Evolutionary conservation across 1,140 invertebrate species (phyloP), one percentile per base, ranked within the genome.

Genomic region (Lethocerus indicus): DNA sequence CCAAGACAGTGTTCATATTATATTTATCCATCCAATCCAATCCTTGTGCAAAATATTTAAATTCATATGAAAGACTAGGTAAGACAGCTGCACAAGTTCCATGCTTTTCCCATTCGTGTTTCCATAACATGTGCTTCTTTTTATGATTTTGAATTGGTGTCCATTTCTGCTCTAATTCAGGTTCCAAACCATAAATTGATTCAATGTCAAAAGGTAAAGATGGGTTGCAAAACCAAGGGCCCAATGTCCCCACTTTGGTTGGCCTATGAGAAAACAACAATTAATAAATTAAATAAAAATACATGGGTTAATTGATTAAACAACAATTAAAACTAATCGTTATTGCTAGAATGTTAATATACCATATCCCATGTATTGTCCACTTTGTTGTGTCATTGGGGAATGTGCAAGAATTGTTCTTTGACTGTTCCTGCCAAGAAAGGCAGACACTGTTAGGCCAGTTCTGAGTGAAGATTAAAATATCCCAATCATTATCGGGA

Each of bases 91-190:
- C 81, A 59, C 86, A 89, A 0, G 84, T 85, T 0, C 85, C 86
- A 61, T 90, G 86, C 59, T 88, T 90, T 1, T 68, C 61, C 85
- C 85, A 90, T 61, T 88, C 86, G 52, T 90, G 83, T 51, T 75
- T 67, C 86, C 85, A 89, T 6, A 89, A 69, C 6, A 71, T 68
- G 56, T 76, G 28, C 67, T 63, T 1, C 66, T 73, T 53, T 67
- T 52, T 71, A 16, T 54, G 54, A 1, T 36, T 71, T 60, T 83
- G 74, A 49, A 89, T 67, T 56, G 87, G 82, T 1, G 74, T 72
- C 86, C 86, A 89, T 41, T 71, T 73, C 26, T 73, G 63, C 47
- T 76, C 65, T 25, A 89, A 57, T 36, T 79, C 63, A 13, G 61
- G 57, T 53, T 76, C 64, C 32, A 88, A 72, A 0, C 73, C 64